Evolutionary conservation across 2,797 vertebrate species (phyloP).

Genomic region (Scyliorhinus canicula): DNA sequence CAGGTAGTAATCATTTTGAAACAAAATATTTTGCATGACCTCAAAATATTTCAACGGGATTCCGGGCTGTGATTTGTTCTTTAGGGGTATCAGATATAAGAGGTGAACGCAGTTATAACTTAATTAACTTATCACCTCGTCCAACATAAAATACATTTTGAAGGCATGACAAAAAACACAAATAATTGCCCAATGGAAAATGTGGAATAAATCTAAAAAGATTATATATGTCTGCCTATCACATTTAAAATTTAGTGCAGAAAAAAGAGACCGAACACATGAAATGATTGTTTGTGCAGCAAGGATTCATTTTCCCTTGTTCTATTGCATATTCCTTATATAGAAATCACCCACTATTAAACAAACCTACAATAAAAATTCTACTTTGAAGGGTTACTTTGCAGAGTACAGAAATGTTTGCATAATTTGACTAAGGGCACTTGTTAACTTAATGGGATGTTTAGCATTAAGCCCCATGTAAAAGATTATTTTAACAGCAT

Average conservation of each 20-base stretch:
- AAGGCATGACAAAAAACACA: neutral
- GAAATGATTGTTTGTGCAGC: conserved; percentile 48
- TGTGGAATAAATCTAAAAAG: conserved; percentile 41
- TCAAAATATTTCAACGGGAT: neutral
- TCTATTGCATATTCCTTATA: conserved; percentile 50
- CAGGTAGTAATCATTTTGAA: neutral
- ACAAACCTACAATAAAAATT: conserved; percentile 47
- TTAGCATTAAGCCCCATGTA: conserved; percentile 43
- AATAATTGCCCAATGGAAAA: conserved; percentile 41
- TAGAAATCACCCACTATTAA: conserved; percentile 48
- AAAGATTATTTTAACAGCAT: conserved; percentile 45
- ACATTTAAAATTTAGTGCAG: conserved; percentile 47
- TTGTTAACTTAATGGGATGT: conserved; percentile 50
- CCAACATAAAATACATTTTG: neutral
- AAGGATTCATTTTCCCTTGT: conserved; percentile 42
- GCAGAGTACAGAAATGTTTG: conserved; percentile 44
- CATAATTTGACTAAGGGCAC: conserved; percentile 48
- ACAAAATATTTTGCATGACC: neutral
- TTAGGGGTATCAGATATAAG: neutral
- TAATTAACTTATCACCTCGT: neutral
- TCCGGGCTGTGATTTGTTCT: neutral
- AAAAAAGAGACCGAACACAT: conserved; percentile 53
- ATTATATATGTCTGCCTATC: conserved; percentile 43
- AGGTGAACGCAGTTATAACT: neutral
- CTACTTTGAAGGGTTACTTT: conserved; percentile 43